Evolutionary conservation across 2,113 vertebrate species (phyloP), one percentile per base, ranked within the genome.

Genomic region (Vimba vimba): DNA sequence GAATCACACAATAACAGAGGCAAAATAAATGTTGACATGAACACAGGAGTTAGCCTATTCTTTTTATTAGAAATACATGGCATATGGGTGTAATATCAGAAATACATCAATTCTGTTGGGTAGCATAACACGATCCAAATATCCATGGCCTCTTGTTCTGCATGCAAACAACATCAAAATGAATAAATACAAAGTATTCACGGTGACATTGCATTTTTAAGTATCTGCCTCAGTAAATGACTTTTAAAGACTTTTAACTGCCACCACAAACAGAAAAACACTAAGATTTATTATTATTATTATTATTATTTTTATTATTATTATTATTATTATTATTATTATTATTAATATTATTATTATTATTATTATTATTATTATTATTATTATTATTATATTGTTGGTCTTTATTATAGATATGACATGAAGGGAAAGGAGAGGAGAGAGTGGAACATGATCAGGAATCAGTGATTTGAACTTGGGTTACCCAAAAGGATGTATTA

Each of bases 31-130:
- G 7, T 23, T 11, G 11, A 2, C 4, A 39, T 75, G 43, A 75
- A 75, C 12, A 75, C 6, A n/a, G 13, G 43, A 47, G 43, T 75
- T 27, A 47, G 71, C 39, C 55, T 57, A 15, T 55, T 57, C 6
- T 47, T 74, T 74, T 74, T 74, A 50, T 75, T 75, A 75, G 43
- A 75, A 75, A 75, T 75, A 3, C 11, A 75, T 47, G 43, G 30
- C 30, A 33, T 33, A 25, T n/a, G 43, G 39, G 45, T 15, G 2
- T 47, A 50, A 75, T 12, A 73, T 11, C 36, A 73, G 36, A 73
- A 45, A 27, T 75, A 47, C 71, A 75, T 23, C 11, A 23, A 43
- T 45, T 74, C 43, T 74, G 71, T 9, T 50, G 71, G n/a, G 43
- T 12, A 17, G 71, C 36, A 43, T 71, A 43, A 71, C 36, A n/a